phyloP scores from a whole-genome alignment of 2,113 vertebrate species.

The Rissa tridactyla region DNA sequence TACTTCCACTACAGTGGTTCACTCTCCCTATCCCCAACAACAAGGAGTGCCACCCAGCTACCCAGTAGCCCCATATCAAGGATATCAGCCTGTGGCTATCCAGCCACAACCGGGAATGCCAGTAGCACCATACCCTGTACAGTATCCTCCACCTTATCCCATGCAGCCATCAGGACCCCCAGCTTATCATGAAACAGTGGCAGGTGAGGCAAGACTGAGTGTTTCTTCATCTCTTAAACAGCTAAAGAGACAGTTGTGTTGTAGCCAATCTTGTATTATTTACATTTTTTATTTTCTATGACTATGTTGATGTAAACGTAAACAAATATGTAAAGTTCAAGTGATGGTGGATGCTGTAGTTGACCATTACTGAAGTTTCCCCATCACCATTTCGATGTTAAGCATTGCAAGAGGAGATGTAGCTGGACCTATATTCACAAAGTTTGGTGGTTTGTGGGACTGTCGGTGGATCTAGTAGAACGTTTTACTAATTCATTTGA shows the following conservation, averaged over 20 bases:
- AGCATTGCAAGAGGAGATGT: not conserved
- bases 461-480: not conserved
- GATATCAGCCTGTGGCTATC: constrained; percentile 82
- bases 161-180: constrained; percentile 77
- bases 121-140: constrained; percentile 64
- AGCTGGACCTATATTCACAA: not conserved
- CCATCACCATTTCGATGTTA: not conserved
- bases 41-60: constrained; percentile 68
- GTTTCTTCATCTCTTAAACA: not conserved
- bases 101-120: constrained; percentile 75
- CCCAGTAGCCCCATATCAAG: constrained; percentile 73
- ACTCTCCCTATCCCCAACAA: constrained; percentile 77
- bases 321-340: accelerated
- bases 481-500: not conserved
- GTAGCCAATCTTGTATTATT: not conserved
- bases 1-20: constrained; percentile 83
- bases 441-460: not conserved
- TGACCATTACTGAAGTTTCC: not conserved
- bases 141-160: constrained; percentile 74
- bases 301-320: not conserved
- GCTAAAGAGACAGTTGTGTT: not conserved
- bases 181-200: constrained; percentile 84
- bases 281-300: not conserved
- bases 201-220: constrained; percentile 62
- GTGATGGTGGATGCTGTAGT: not conserved